These are phyloP conservation scores for Saturnia japonica DNA, from an alignment of 2,888 invertebrate genomes.

Conservation along the genomic window DNA sequence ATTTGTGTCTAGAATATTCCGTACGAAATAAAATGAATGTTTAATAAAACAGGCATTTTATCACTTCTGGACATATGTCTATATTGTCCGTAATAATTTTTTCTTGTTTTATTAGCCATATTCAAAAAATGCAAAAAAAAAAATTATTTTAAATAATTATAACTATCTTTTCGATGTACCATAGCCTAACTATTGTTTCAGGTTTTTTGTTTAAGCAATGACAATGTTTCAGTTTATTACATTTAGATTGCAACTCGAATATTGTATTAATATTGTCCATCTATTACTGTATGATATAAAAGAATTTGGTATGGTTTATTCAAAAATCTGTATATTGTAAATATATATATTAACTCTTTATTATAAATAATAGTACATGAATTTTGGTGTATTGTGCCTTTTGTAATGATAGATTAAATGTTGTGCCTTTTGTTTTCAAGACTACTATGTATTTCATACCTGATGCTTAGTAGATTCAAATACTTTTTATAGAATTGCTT, in stretches of 20 bases:
- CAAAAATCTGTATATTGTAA: slow-evolving; percentile 26
- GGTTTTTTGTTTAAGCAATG: not conserved
- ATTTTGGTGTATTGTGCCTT: slow-evolving; percentile 76
- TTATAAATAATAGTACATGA: slow-evolving; percentile 37
- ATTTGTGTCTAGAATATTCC: no score
- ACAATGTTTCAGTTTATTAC: no score
- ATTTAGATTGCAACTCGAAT: not conserved
- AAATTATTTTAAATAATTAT: not conserved
- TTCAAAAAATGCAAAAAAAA: not conserved
- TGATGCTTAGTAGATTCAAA: slow-evolving; percentile 52
- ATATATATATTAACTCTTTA: slow-evolving; percentile 32
- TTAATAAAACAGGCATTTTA: no score
- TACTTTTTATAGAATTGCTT: slow-evolving; percentile 37
- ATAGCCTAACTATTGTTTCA: not conserved
- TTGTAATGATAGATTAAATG: slow-evolving; percentile 68
- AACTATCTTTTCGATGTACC: not conserved
- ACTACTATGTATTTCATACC: slow-evolving; percentile 68
- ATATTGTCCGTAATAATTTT: not conserved
- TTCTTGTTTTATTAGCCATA: not conserved
- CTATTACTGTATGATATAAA: not conserved
- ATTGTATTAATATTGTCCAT: not conserved
- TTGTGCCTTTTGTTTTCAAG: slow-evolving; percentile 76
- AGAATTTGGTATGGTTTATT: not conserved
- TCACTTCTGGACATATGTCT: no score
- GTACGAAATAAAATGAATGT: no score